Evolutionary conservation across 1,140 invertebrate genomes (phyloP), one percentile per base, ranked within the genome.

Genomic region (Musca domestica): DNA sequence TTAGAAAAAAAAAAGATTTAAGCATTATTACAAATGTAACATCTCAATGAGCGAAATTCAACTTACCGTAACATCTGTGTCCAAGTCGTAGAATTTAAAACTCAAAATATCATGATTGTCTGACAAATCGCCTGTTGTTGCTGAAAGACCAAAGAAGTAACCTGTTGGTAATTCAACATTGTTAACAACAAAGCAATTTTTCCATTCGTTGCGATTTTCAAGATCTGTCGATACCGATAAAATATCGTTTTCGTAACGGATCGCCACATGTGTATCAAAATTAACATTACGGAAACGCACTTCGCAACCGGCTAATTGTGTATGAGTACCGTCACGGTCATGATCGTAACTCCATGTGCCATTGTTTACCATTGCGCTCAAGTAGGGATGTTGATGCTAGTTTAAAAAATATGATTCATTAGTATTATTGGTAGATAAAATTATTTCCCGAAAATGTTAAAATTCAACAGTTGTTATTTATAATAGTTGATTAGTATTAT

Each of bases 301-400:
- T 83, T 95, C 93, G 83, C 94, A 97, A 14, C 96, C 97, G 34
- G 93, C 91, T 7, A 99, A 77, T 82, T 98, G 94, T 1, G 97
- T 99, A 83, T 98, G 96, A 2, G 96, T 99, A 48, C 98, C 98
- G 86, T 99, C 98, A 30, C 92, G 83, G 82, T 99, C 98, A 83
- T 99, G 97, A 84, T 99, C 98, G 83, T 99, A 99, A 78, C 92
- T 90, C 63, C 97, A 83, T 17, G 91, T 88, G 22, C 97, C 98
- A 85, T 99, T 99, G 78, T 98, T 98, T 0, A 99, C 86, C 96
- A 99, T 99, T 1, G 95, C 96, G 67, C 96, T 98, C 70, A 99
- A 91, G 82, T 97, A 99, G 0, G 98, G 98, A 88, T 99, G 97
- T 78, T 94, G 91, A 83, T 99, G 97, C 94, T 98, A 82, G 61